Conservation (phyloP, 2,797 vertebrate species). For the Eleutherodactylus coqui region DNA sequence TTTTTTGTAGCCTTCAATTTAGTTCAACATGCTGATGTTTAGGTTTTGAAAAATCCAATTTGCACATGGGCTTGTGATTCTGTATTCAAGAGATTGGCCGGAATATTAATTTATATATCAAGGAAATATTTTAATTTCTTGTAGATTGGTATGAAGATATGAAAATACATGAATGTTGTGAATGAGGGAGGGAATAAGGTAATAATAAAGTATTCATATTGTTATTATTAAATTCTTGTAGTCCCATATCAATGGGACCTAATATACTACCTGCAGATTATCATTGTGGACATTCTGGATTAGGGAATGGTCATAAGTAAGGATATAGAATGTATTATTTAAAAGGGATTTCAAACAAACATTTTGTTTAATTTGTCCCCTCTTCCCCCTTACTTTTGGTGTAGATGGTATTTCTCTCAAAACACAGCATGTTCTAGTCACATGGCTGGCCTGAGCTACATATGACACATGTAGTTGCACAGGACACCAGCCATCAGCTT, state of each 20-base stretch:
- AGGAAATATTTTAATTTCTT: slow-evolving; percentile 9
- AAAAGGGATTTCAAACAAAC: no score
- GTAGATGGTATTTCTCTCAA: no score
- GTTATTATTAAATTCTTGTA: not conserved
- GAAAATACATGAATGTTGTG: not conserved
- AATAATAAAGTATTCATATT: not conserved
- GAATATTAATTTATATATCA: slow-evolving; percentile 30
- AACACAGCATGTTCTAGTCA: no score
- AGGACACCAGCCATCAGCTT: no score
- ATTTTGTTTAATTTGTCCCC: no score
- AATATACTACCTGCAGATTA: not conserved
- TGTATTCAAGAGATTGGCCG: slow-evolving; percentile 64
- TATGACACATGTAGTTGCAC: no score
- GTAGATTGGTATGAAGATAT: not conserved
- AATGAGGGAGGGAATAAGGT: not conserved
- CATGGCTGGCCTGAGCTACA: no score
- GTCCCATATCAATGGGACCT: not conserved
- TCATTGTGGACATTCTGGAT: not conserved
- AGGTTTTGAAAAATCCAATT: slow-evolving; percentile 44
- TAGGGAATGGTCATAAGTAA: no score
- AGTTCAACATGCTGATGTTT: slow-evolving; percentile 51
- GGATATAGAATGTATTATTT: no score
- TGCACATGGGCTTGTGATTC: slow-evolving; percentile 57
- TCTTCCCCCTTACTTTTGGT: no score
- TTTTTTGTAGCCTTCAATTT: slow-evolving; percentile 53